Percentiles rank a stretch among this genome's conserved stretches.
These are phyloP conservation scores for Cephalopterus ornatus DNA, from an alignment of 2,113 vertebrate species.

Conservation along the genomic window DNA sequence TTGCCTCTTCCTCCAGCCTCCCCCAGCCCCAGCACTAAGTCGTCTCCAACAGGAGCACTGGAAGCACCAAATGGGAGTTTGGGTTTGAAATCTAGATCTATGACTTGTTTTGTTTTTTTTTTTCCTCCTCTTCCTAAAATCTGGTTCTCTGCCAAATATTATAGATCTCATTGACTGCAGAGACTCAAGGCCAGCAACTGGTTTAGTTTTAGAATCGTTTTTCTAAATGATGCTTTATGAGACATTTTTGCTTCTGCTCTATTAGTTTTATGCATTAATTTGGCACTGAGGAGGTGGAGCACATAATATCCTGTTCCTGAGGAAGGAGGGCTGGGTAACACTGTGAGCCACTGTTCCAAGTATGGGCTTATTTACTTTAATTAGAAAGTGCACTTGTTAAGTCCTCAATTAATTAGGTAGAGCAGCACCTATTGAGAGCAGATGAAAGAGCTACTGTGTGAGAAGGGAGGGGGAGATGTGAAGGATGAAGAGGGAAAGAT, in stretches of 20 bases:
- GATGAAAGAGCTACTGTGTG: conserved; percentile 51
- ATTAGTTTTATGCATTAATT: conserved; percentile 42
- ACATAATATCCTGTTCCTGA: conserved; percentile 43
- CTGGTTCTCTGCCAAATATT: neutral
- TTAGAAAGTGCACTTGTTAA: conserved; percentile 58
- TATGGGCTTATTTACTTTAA: conserved; percentile 62
- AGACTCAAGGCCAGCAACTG: neutral
- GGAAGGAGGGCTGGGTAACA: conserved; percentile 36
- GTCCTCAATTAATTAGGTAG: conserved; percentile 55
- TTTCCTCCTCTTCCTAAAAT: neutral
- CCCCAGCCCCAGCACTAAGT: neutral
- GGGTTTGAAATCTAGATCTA: neutral
- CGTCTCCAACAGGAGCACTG: neutral
- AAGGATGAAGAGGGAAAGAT: conserved; percentile 16
- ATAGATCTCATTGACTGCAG: neutral
- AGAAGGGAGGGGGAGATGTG: neutral
- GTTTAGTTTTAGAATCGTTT: neutral
- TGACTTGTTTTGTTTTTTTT: too few relatives aligned
- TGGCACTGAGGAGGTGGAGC: conserved; percentile 30
- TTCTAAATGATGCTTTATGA: neutral
- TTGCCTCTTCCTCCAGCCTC: neutral
- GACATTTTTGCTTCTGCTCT: neutral
- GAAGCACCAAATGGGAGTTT: neutral
- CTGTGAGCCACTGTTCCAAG: conserved; percentile 50
- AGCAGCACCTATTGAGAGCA: conserved; percentile 43